A percentile compares a stretch with the other conserved stretches of the same genome.
Conservation (phyloP, 2,113 vertebrate species). For the Cavia aperea region DNA sequence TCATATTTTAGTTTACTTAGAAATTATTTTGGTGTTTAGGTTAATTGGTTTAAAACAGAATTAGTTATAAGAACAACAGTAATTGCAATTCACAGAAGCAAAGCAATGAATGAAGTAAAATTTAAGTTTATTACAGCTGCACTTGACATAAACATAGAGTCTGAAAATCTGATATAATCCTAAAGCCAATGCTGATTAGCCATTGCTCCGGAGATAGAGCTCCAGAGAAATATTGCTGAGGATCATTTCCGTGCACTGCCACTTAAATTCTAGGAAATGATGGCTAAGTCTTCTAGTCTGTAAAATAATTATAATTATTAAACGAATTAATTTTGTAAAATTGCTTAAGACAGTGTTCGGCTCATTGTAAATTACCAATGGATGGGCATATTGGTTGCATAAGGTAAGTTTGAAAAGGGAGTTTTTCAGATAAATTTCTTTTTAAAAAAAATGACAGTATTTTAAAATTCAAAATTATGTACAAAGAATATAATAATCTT, state of each 20-base stretch:
- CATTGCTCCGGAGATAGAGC: not conserved
- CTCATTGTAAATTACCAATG: not conserved
- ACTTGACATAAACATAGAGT: not conserved
- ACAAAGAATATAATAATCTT: not conserved
- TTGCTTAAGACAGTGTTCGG: not conserved
- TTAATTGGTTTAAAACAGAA: not conserved
- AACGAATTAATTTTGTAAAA: conserved; percentile 1
- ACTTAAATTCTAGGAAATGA: not conserved
- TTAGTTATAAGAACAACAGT: not conserved
- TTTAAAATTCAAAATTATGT: not conserved
- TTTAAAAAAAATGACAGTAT: not conserved
- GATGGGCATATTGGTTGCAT: not conserved
- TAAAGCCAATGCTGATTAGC: not conserved
- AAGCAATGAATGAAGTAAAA: conserved; percentile 5
- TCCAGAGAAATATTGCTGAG: not conserved
- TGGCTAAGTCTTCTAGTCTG: not conserved
- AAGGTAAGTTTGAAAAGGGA: not conserved
- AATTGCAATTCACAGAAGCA: not conserved
- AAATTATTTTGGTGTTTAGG: not conserved
- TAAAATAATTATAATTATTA: not conserved
- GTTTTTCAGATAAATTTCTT: not conserved
- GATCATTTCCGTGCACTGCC: not conserved
- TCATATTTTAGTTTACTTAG: not conserved
- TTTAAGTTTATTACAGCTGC: not conserved
- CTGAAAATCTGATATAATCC: not conserved